A percentile compares a stretch with the other conserved stretches of the same genome.
Evolutionary conservation across 2,113 vertebrate genomes (phyloP).

Genomic region (Chaetodon trifascialis): DNA sequence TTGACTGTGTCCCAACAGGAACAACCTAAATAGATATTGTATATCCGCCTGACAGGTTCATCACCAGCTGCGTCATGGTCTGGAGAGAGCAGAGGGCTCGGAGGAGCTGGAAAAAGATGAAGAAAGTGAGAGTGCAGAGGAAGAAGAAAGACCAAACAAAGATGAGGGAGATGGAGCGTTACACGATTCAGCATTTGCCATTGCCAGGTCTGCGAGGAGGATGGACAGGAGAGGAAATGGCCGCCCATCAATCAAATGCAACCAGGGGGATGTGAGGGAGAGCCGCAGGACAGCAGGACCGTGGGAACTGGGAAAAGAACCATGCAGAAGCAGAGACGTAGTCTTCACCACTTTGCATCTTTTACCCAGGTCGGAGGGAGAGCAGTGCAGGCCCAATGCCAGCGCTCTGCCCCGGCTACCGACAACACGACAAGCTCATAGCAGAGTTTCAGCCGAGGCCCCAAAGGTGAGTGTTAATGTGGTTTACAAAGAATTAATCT

Average conservation of each 20-base stretch:
- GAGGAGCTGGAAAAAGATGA: constrained; percentile 36
- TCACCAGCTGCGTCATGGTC: constrained; percentile 52
- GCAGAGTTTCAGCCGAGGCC: constrained; percentile 43
- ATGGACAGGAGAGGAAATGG: constrained; percentile 78
- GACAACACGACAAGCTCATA: constrained; percentile 26
- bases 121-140: constrained; percentile 30
- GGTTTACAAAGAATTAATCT: neutral
- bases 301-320: constrained; percentile 38
- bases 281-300: constrained; percentile 15
- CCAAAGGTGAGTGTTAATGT: constrained; percentile 32
- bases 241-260: constrained; percentile 81
- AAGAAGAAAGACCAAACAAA: constrained; percentile 45
- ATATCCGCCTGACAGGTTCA: constrained; percentile 37
- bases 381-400: constrained; percentile 1
- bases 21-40: constrained; percentile 16
- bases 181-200: constrained; percentile 60
- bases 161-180: constrained; percentile 61
- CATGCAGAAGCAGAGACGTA: constrained; percentile 31
- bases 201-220: constrained; percentile 56
- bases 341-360: constrained; percentile 56
- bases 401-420: constrained; percentile 31
- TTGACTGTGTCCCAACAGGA: neutral
- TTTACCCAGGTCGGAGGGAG: constrained; percentile 36
- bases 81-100: constrained; percentile 62
- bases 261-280: constrained; percentile 44